Evolutionary conservation across 2,888 invertebrate genomes (phyloP).

Genomic region (Andrena hattorfiana): DNA sequence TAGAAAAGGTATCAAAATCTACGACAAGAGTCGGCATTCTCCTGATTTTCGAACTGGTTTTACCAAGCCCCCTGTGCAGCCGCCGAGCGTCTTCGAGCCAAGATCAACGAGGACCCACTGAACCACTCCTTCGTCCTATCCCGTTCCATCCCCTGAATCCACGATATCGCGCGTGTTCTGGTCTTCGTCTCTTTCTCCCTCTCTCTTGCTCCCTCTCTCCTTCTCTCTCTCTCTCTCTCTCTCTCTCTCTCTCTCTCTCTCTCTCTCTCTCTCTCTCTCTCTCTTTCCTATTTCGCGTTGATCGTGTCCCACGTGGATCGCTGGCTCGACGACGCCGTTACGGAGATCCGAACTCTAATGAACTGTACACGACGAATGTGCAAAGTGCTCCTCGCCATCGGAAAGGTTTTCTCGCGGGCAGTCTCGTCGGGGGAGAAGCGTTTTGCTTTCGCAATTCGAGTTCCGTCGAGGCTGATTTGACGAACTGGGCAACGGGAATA

Average conservation of each 20-base stretch:
- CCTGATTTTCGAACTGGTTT: slow-evolving; percentile 23
- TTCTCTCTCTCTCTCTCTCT: too few relatives aligned
- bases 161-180: too few relatives aligned
- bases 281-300: background rate
- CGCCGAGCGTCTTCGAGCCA: slow-evolving; percentile 45
- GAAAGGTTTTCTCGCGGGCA: slow-evolving; percentile 33
- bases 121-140: background rate
- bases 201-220: background rate
- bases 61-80: slow-evolving; percentile 40
- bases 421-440: slow-evolving; percentile 34
- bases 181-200: too few relatives aligned
- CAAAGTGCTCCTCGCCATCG: slow-evolving; percentile 56
- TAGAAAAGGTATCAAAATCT: background rate
- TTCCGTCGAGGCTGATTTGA: slow-evolving; percentile 45
- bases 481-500: slow-evolving; percentile 27
- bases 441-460: slow-evolving; percentile 56
- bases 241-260: background rate
- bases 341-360: slow-evolving; percentile 54
- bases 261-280: too few relatives aligned
- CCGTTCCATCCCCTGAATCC: too few relatives aligned
- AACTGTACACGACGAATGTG: slow-evolving; percentile 56
- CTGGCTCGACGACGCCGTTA: slow-evolving; percentile 49
- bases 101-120: slow-evolving; percentile 34
- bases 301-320: background rate
- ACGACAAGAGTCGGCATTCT: background rate